phyloP scores from a whole-genome alignment of 2,113 vertebrate species.

The Macquaria ambigua region DNA sequence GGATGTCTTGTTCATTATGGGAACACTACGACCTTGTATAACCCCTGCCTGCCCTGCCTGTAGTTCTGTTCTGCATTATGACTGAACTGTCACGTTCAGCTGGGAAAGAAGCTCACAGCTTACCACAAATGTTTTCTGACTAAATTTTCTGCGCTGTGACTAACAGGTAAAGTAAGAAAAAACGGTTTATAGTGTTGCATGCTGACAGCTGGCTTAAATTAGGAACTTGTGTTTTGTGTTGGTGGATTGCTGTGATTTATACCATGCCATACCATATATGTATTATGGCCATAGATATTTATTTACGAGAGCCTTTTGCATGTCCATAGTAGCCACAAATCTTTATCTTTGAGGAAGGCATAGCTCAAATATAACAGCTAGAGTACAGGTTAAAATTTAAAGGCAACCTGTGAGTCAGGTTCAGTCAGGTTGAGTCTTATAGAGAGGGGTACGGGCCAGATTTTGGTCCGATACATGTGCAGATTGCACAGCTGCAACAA shows the following conservation, averaged over 20 bases:
- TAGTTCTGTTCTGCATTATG: constrained; percentile 33
- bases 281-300: neutral
- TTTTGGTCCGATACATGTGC: neutral
- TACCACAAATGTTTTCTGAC: neutral
- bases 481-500: neutral
- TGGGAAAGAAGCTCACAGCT: neutral
- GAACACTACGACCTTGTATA: constrained; percentile 35
- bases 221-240: neutral
- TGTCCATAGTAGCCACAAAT: neutral
- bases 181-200: neutral
- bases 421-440: neutral
- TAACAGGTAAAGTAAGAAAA: neutral
- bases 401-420: neutral
- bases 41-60: neutral
- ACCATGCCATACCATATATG: neutral
- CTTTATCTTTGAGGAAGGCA: neutral
- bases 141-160: neutral
- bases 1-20: constrained; percentile 25
- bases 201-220: neutral
- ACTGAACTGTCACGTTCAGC: constrained; percentile 5
- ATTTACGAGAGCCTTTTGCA: neutral
- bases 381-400: neutral
- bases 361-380: neutral
- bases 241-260: neutral
- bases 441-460: neutral